Base-by-base conservation (phyloP, 2,888 invertebrate genomes). In the Diarsia mendica region DNA sequence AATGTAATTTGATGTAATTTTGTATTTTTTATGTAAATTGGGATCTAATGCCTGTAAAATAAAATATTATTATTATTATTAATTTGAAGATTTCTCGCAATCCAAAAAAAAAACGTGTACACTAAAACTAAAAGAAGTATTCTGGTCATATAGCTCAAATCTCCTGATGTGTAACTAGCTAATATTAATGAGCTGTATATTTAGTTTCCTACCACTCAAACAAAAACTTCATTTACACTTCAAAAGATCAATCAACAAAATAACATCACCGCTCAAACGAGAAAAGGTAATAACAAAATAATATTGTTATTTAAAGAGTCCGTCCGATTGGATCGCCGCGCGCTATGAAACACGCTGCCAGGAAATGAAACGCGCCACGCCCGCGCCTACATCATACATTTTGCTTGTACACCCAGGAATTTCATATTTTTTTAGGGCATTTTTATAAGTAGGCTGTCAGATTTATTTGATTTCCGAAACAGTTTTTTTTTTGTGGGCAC, bases 341-440 rank as follows among this genome's bases (percentile, higher is more conserved):
- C 77, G 70, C 77, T 68, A 75, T 75, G 76, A 82, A 85, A 79
- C 82, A 80, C 74, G 79, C 77, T 77, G 74, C 69, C 86, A 85
- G 91, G 90, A 92, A 92, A 91, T 90, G 88, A 89, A 87, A 51
- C 73, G 72, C 75, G 81, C 68, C 75, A 70, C 74, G 48, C 71
- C 71, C 75, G 33, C 80, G 79, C 83, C 51, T 72, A 85, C 75
- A 67, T 73, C 64, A 67, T 66, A 80, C 79, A 61, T 76, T 72
- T 72, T 64, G 70, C 58, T 79, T 77, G 76, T 65, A 61, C 55
- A 72, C 39, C 33, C 39, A 63, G 39, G 23, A 77, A 80, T 77
- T 67, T 80, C 33, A 53, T 80, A 28, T 82, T 83, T 81, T 78
- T 79, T 78, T 55, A 51, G 18, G 33, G 10, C 28, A 46, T 23